A percentile compares a stretch with the other conserved stretches of the same genome.
These are phyloP conservation scores for Mirza zaza DNA, from an alignment of 2,113 vertebrate genomes.

Conservation along the genomic window DNA sequence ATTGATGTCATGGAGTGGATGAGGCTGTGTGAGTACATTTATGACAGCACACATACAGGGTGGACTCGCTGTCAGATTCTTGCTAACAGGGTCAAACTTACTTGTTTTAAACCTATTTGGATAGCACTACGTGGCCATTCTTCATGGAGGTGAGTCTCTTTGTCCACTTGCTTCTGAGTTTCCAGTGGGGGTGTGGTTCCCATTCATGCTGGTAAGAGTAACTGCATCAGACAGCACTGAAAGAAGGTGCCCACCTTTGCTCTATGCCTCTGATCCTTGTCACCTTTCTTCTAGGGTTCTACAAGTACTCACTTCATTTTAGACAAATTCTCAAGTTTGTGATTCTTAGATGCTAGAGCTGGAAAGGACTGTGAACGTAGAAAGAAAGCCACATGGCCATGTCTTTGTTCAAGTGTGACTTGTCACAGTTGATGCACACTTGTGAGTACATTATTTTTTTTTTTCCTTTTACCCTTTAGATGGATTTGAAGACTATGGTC, in stretches of 20 bases:
- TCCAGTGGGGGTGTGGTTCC: background rate
- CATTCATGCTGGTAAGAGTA: rapidly evolving
- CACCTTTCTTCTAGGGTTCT: background rate
- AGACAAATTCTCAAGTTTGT: background rate
- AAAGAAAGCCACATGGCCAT: too few relatives aligned
- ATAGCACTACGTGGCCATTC: rapidly evolving
- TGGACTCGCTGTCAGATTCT: background rate
- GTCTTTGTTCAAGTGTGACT: background rate
- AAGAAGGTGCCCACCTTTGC: rapidly evolving
- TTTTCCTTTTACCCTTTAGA: constrained; percentile 71
- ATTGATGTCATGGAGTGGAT: rapidly evolving
- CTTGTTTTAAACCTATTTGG: background rate
- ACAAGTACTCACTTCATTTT: background rate
- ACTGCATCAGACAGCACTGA: background rate
- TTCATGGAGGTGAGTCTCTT: background rate
- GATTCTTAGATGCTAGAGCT: background rate
- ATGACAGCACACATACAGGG: background rate
- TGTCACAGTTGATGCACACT: too few relatives aligned
- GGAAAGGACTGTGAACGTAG: rapidly evolving
- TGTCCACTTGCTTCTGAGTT: background rate
- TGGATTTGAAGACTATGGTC: constrained; percentile 94
- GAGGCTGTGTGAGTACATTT: background rate
- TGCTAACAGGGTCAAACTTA: too few relatives aligned
- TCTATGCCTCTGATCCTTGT: background rate
- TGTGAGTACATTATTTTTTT: background rate